Conservation (phyloP, 2,888 invertebrate species). For the Hemicrepidius hirtus region DNA sequence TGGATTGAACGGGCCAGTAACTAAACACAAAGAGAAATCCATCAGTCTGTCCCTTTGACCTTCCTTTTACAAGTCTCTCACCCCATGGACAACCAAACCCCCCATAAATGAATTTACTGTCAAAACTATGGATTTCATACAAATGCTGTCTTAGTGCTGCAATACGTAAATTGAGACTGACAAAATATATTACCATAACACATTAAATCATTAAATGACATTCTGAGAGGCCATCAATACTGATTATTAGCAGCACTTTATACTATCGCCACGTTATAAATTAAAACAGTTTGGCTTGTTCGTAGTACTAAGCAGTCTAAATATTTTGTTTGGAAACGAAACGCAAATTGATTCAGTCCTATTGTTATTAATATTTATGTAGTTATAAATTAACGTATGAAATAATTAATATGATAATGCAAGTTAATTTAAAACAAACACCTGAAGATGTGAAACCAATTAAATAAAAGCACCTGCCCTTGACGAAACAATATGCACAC, state of each 20-base stretch:
- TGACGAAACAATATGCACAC: background rate
- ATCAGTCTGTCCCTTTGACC: constrained; percentile 67
- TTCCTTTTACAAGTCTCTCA: constrained; percentile 60
- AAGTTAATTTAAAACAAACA: background rate
- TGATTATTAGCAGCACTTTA: constrained; percentile 27
- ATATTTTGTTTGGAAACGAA: constrained; percentile 19
- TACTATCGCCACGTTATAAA: constrained; percentile 35
- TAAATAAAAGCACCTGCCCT: constrained; percentile 18
- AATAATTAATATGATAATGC: constrained; percentile 15
- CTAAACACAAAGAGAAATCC: constrained; percentile 69
- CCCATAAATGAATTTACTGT: constrained; percentile 52
- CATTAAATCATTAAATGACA: constrained; percentile 30
- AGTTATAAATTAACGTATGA: background rate
- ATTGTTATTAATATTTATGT: constrained; percentile 16
- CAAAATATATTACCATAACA: constrained; percentile 29
- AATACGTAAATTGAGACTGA: constrained; percentile 11
- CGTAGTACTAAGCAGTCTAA: constrained; percentile 4
- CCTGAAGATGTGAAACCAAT: constrained; percentile 23
- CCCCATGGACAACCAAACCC: constrained; percentile 51
- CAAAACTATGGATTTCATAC: constrained; percentile 34
- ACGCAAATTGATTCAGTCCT: background rate
- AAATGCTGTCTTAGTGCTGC: constrained; percentile 31
- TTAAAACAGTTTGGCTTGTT: constrained; percentile 28
- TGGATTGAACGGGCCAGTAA: constrained; percentile 66
- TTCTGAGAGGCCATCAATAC: constrained; percentile 33